These are phyloP conservation scores for Taeniopygia guttata DNA, from an alignment of 2,797 vertebrate species.

Conservation along the genomic window DNA sequence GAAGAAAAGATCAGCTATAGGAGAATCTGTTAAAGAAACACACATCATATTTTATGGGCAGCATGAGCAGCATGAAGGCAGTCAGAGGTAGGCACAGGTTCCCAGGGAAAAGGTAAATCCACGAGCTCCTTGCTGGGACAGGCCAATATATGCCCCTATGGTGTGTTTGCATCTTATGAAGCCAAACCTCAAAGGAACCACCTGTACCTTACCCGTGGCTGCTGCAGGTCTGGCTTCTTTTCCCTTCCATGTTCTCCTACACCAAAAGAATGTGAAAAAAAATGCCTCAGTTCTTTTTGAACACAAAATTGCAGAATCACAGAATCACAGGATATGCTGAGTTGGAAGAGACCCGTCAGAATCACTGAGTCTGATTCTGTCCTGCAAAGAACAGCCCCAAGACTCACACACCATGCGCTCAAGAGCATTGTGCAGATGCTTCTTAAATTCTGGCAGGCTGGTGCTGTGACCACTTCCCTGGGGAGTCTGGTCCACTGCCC, in stretches of 20 bases:
- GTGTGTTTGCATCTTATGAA: accelerated
- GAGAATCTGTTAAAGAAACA: neutral
- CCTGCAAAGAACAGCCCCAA: neutral
- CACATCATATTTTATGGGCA: neutral
- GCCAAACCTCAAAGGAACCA: neutral
- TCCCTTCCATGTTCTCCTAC: neutral
- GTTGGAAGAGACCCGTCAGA: neutral
- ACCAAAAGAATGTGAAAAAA: neutral
- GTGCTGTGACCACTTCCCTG: neutral
- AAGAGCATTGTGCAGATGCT: neutral
- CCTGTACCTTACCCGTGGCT: neutral
- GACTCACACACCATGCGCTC: too few relatives aligned
- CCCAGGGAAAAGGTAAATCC: neutral
- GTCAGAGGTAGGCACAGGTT: neutral
- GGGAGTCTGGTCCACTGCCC: neutral
- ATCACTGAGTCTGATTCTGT: neutral
- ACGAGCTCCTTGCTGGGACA: neutral
- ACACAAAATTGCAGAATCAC: neutral
- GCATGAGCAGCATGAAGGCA: neutral
- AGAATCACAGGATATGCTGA: neutral
- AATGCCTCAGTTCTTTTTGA: neutral
- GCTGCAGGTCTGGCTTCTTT: neutral
- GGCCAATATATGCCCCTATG: accelerated
- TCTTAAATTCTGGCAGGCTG: neutral
- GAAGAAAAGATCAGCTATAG: neutral